Evolutionary conservation across 2,888 invertebrate species (phyloP).

Genomic region (Hyppa rectilinea): DNA sequence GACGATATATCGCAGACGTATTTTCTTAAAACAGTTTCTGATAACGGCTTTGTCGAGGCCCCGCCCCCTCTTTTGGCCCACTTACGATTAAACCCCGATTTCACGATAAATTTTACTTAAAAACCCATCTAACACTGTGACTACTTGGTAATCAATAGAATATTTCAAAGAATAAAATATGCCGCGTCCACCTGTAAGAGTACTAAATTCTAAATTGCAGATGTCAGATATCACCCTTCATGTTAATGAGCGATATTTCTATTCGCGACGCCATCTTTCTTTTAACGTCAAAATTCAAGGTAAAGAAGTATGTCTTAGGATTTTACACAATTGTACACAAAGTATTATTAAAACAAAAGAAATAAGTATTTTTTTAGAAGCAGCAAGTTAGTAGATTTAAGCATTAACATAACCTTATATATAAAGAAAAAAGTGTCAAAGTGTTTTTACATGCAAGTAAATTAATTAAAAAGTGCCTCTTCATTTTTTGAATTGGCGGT

Average conservation of each 20-base stretch:
- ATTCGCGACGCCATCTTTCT: conserved; percentile 9
- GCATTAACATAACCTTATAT: conserved; percentile 30
- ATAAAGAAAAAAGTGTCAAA: conserved; percentile 26
- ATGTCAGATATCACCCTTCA: too few relatives aligned
- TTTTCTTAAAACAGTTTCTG: too few relatives aligned
- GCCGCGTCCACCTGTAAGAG: too few relatives aligned
- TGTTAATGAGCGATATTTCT: too few relatives aligned
- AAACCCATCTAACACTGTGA: too few relatives aligned
- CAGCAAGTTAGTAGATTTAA: conserved; percentile 41
- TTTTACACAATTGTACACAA: conserved; percentile 32
- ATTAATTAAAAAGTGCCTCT: neutral
- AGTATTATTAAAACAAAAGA: conserved; percentile 6
- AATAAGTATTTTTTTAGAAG: conserved; percentile 8
- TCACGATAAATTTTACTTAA: too few relatives aligned
- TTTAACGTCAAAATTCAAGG: conserved; percentile 5
- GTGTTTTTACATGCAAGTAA: conserved; percentile 38
- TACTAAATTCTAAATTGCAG: too few relatives aligned
- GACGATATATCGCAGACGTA: too few relatives aligned
- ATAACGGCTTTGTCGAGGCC: too few relatives aligned
- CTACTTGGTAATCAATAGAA: neutral
- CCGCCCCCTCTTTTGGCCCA: too few relatives aligned
- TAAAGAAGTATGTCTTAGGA: conserved; percentile 1
- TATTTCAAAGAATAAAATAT: too few relatives aligned
- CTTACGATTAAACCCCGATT: too few relatives aligned
- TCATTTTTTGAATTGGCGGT: neutral